These are phyloP conservation scores for Venusia cambrica DNA, from an alignment of 2,888 invertebrate genomes.

Conservation along the genomic window DNA sequence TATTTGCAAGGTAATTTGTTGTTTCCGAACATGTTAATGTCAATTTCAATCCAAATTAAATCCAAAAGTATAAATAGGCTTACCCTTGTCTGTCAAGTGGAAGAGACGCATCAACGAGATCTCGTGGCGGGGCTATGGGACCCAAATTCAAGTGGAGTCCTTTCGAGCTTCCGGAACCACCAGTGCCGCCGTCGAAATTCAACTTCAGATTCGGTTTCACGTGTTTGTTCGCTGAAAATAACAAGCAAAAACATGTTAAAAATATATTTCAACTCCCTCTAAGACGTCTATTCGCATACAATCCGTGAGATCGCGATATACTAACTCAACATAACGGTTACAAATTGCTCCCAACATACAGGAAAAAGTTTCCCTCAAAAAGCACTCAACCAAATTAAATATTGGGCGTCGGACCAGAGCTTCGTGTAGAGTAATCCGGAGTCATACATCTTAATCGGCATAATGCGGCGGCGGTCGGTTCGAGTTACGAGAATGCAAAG, in stretches of 20 bases:
- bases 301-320: conserved; percentile 50
- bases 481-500: conserved; percentile 56
- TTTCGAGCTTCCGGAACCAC: conserved; percentile 67
- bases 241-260: too few relatives aligned
- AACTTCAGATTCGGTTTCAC: conserved; percentile 86
- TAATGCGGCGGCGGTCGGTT: conserved; percentile 68
- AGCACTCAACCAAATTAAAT: conserved; percentile 80
- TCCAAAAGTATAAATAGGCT: too few relatives aligned
- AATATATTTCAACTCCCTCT: conserved; percentile 4
- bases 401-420: conserved; percentile 62
- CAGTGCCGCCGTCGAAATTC: conserved; percentile 83
- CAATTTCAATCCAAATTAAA: too few relatives aligned
- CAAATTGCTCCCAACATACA: conserved; percentile 71
- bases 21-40: too few relatives aligned
- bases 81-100: conserved; percentile 95
- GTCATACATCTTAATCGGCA: conserved; percentile 77
- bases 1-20: too few relatives aligned
- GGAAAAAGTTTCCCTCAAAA: conserved; percentile 69
- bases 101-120: conserved; percentile 89
- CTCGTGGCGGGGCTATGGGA: conserved; percentile 83
- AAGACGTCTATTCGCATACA: conserved; percentile 49
- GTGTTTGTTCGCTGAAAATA: conserved; percentile 80
- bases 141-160: conserved; percentile 88
- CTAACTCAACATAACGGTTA: conserved; percentile 72
- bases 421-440: conserved; percentile 61